Base-by-base conservation (phyloP, 2,888 invertebrate genomes). In the Xestia ashworthii region DNA sequence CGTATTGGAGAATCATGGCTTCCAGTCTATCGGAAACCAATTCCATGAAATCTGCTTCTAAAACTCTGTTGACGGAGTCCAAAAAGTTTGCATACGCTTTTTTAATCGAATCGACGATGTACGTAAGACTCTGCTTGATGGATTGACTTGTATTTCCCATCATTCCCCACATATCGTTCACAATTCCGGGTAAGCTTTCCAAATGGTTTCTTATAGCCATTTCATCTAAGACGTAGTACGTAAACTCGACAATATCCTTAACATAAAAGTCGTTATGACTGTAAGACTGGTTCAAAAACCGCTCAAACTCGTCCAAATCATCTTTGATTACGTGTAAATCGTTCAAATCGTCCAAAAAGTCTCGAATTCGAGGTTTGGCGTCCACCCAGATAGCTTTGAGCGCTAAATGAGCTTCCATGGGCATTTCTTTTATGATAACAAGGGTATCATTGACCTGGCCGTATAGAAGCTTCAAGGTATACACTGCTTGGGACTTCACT, bases 91-190 rank as follows among this genome's bases (percentile, higher is more conserved):
- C 97, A 89, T 98, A 98, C 0, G 98, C 98, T 64, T 94, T 97
- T 91, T 98, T 98, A 0, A 98, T 97, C 80, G 98, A 97, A 81
- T 98, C 98, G 0, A 98, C 97, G 0, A 98, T 97, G 97, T 98
- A 98, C 0, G 98, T 94, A 16, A 98, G 95, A 85, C 98, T 98
- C 84, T 98, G 97, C 68, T 98, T 97, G 38, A 98, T 97, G 0
- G 98, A 98, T 85, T 98, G 97, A 14, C 98, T 98, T 0, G 98
- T 98, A 74, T 98, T 98, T 0, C 98, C 98, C 98, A 98, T 98
- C 88, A 98, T 97, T 9, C 98, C 98, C 98, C 98, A 98, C 90
- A 98, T 97, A 92, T 98, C 98, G 69, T 98, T 98, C 0, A 98
- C 97, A 44, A 98, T 98, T 68, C 98, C 98, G 0, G 98, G 98